Conservation (phyloP, 2,888 invertebrate genomes). For the Tipula lateralis region DNA sequence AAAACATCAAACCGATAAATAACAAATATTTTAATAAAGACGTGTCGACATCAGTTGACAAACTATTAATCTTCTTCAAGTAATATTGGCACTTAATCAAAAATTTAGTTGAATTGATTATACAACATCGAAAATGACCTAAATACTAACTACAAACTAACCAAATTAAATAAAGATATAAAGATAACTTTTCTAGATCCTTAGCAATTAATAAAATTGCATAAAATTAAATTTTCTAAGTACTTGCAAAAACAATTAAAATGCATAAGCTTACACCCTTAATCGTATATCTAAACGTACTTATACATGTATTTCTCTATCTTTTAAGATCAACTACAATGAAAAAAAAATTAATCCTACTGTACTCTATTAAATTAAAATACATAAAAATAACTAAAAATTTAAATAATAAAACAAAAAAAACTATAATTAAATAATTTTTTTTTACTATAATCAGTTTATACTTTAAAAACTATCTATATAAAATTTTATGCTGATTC, state of each 20-base stretch:
- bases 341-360: background rate
- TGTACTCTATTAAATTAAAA: conserved; percentile 11
- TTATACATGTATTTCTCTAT: background rate
- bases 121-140: background rate
- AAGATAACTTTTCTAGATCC: background rate
- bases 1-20: background rate
- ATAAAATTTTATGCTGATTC: background rate
- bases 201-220: background rate
- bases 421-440: background rate
- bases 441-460: background rate
- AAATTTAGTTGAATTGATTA: background rate
- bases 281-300: background rate
- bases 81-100: background rate
- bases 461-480: background rate
- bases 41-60: background rate
- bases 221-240: background rate
- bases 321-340: background rate
- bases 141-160: background rate
- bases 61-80: background rate
- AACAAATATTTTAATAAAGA: background rate
- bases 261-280: background rate
- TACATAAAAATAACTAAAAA: background rate
- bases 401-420: background rate
- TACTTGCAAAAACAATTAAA: background rate
- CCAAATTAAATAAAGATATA: background rate